These are phyloP conservation scores for Sebastes minor DNA, from an alignment of 2,797 vertebrate genomes.

Conservation along the genomic window DNA sequence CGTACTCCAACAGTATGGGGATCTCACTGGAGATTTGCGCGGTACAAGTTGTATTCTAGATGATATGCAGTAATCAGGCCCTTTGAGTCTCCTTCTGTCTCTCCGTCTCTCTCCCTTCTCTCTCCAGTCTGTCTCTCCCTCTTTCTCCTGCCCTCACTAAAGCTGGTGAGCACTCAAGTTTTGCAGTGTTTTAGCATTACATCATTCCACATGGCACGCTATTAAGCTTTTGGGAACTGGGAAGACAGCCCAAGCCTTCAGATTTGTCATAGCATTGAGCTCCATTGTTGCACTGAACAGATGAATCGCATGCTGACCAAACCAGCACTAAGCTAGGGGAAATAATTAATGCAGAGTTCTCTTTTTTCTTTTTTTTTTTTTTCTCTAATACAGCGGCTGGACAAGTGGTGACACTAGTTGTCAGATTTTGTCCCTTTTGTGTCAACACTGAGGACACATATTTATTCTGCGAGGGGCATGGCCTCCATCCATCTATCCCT, in stretches of 20 bases:
- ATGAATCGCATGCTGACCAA: slow-evolving; percentile 74
- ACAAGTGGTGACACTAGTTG: slow-evolving; percentile 42
- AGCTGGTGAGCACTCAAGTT: slow-evolving; percentile 74
- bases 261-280: slow-evolving; percentile 75
- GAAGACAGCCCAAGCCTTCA: slow-evolving; percentile 73
- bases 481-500: slow-evolving; percentile 49
- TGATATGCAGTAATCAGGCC: slow-evolving; percentile 85
- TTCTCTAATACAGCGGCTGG: slow-evolving; percentile 45
- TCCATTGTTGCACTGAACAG: slow-evolving; percentile 73
- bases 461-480: slow-evolving; percentile 58
- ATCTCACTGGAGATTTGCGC: slow-evolving; percentile 81
- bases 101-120: slow-evolving; percentile 37
- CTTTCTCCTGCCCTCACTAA: slow-evolving; percentile 59
- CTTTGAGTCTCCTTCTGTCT: slow-evolving; percentile 78
- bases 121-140: slow-evolving; percentile 51
- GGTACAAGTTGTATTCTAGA: slow-evolving; percentile 81
- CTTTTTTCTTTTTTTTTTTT: slow-evolving; percentile 32
- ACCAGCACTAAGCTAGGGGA: slow-evolving; percentile 50
- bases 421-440: slow-evolving; percentile 60
- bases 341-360: slow-evolving; percentile 64
- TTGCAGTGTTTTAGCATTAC: slow-evolving; percentile 83
- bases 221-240: slow-evolving; percentile 80
- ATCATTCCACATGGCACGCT: slow-evolving; percentile 82
- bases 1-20: slow-evolving; percentile 78
- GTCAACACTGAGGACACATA: slow-evolving; percentile 56